A percentile compares a stretch with the other conserved stretches of the same genome.
phyloP scores from a whole-genome alignment of 2,797 vertebrate genomes.

The Columba guinea region DNA sequence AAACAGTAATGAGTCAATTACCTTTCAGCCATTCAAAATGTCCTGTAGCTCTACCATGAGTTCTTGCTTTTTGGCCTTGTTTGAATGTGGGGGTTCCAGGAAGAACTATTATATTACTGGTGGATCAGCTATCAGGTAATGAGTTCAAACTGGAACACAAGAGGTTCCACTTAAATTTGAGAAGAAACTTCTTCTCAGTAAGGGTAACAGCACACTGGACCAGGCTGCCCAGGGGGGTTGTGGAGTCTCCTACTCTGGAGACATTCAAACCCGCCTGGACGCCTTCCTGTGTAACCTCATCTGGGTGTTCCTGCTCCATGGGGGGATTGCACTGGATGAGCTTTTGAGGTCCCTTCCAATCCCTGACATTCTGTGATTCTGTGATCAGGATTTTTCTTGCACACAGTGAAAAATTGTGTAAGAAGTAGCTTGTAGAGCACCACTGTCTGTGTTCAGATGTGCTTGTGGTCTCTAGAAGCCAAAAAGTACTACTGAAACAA shows the following conservation, averaged over 20 bases:
- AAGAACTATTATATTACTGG: background rate
- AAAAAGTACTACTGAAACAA: background rate
- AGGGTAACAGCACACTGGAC: too few relatives aligned
- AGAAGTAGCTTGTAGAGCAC: background rate
- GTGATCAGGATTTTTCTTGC: background rate
- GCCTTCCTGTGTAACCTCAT: too few relatives aligned
- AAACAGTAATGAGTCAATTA: background rate
- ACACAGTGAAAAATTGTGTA: background rate
- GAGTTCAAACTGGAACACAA: too few relatives aligned
- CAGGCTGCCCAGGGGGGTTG: too few relatives aligned
- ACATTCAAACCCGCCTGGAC: too few relatives aligned
- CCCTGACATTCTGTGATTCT: too few relatives aligned
- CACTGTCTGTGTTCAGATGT: background rate
- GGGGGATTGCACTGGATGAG: too few relatives aligned
- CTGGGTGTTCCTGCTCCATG: too few relatives aligned
- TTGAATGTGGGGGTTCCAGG: background rate
- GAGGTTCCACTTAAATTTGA: too few relatives aligned
- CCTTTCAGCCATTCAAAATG: background rate
- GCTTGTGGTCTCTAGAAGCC: background rate
- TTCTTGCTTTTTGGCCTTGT: background rate
- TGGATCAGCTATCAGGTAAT: background rate
- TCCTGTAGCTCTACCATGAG: background rate
- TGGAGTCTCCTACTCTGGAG: too few relatives aligned
- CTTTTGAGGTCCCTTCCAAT: too few relatives aligned
- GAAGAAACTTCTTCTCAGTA: too few relatives aligned